A percentile compares a stretch with the other conserved stretches of the same genome.
Evolutionary conservation across 2,888 invertebrate genomes (phyloP).

Genomic region (Diplolepis rosae): DNA sequence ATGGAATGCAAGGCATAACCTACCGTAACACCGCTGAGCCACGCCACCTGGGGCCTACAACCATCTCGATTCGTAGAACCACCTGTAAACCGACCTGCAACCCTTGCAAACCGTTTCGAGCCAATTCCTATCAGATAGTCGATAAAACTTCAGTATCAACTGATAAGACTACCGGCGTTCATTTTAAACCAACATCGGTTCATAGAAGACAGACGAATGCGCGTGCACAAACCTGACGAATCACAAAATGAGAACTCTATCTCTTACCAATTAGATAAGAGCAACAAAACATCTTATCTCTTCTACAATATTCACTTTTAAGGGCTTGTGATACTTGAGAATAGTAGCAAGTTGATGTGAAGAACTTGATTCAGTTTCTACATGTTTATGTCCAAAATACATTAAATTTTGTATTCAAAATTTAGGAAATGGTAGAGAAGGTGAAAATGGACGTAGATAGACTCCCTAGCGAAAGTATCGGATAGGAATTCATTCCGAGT

Average conservation of each 20-base stretch:
- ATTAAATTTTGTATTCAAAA: too few species aligned
- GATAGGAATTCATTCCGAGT: too few species aligned
- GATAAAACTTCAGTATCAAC: not conserved
- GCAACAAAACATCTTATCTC: too few species aligned
- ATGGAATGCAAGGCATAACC: constrained; percentile 72
- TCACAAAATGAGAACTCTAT: not conserved
- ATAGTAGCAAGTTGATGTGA: too few species aligned
- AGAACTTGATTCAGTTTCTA: too few species aligned
- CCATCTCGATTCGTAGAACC: constrained; percentile 53
- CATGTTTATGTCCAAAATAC: too few species aligned
- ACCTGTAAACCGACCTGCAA: constrained; percentile 53
- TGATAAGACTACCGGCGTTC: constrained; percentile 19
- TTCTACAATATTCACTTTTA: too few species aligned
- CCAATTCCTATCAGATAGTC: not conserved
- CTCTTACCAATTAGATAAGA: not conserved
- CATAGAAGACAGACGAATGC: not conserved
- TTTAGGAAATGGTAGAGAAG: too few species aligned
- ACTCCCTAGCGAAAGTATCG: too few species aligned
- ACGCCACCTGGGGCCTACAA: constrained; percentile 44
- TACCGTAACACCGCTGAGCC: constrained; percentile 68
- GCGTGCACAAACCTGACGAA: not conserved
- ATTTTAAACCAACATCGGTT: not conserved
- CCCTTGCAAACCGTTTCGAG: constrained; percentile 39
- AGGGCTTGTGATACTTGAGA: too few species aligned
- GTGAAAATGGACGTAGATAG: too few species aligned